phyloP scores from a whole-genome alignment of 2,797 vertebrate genomes.

The Lycodopsis pacificus region DNA sequence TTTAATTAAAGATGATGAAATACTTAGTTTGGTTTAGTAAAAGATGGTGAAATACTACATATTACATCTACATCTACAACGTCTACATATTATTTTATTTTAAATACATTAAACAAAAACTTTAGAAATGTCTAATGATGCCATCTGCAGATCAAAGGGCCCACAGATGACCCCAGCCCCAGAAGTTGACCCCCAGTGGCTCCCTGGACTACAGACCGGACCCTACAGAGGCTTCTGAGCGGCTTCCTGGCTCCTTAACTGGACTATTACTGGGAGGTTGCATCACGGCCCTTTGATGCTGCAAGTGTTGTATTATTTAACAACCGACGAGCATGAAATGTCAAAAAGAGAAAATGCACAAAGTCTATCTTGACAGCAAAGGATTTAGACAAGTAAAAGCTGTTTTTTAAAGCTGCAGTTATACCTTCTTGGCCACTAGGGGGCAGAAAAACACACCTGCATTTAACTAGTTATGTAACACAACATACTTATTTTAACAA shows the following conservation, averaged over 20 bases:
- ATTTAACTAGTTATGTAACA: no score
- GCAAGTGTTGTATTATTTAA: slow-evolving; percentile 44
- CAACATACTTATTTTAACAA: no score
- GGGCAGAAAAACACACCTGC: background rate
- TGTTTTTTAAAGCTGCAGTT: background rate
- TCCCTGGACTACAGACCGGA: background rate
- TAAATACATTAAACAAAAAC: background rate
- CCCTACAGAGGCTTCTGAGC: background rate
- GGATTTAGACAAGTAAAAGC: background rate
- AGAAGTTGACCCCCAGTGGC: background rate
- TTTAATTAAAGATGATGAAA: no score
- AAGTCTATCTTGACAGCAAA: background rate
- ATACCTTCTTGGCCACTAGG: background rate
- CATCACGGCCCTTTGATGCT: slow-evolving; percentile 57
- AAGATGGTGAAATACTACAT: background rate
- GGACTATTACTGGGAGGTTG: slow-evolving; percentile 33
- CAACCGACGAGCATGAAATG: background rate
- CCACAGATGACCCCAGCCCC: no score
- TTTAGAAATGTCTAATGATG: background rate
- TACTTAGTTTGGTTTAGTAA: no score
- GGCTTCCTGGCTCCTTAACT: slow-evolving; percentile 1
- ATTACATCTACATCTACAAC: no score
- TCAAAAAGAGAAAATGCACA: background rate
- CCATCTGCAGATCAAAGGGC: background rate
- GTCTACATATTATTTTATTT: background rate